These are phyloP conservation scores for Harpalus rubripes DNA, from an alignment of 2,888 invertebrate genomes.

Conservation along the genomic window DNA sequence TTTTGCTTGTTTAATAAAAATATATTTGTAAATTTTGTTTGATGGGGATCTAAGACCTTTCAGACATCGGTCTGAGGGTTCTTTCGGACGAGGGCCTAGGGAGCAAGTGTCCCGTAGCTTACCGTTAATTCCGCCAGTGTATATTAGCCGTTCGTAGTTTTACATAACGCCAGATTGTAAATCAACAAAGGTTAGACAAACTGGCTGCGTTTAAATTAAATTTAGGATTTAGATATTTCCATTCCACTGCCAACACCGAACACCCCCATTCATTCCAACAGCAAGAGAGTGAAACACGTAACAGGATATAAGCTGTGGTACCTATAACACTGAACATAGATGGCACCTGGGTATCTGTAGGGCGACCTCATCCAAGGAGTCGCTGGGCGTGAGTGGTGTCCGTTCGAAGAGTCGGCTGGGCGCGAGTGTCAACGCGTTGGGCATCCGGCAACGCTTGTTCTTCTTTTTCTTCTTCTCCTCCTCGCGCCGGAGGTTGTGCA, in stretches of 20 bases:
- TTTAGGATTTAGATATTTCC: too few relatives aligned
- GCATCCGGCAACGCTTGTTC: conserved; percentile 72
- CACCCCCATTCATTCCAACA: neutral
- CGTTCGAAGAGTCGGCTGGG: conserved; percentile 91
- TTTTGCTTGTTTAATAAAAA: too few relatives aligned
- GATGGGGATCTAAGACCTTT: too few relatives aligned
- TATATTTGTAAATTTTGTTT: too few relatives aligned
- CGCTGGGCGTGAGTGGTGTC: conserved; percentile 90
- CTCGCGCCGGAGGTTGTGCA: conserved; percentile 93
- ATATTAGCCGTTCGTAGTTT: too few relatives aligned
- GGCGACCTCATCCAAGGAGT: conserved; percentile 94
- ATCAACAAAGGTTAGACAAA: too few relatives aligned
- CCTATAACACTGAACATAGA: conserved; percentile 66
- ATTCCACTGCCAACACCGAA: neutral
- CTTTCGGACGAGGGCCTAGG: too few relatives aligned
- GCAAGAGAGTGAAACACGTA: conserved; percentile 19
- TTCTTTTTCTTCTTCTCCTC: conserved; percentile 84
- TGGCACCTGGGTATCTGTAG: conserved; percentile 93
- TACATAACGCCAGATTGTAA: too few relatives aligned
- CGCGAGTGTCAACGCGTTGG: conserved; percentile 81
- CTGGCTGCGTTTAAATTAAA: too few relatives aligned
- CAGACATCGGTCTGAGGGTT: too few relatives aligned
- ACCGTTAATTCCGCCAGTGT: too few relatives aligned
- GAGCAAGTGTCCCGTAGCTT: too few relatives aligned
- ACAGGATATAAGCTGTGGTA: conserved; percentile 66